These are phyloP conservation scores for Lycophotia porphyrea DNA, from an alignment of 2,888 invertebrate species.

Conservation along the genomic window DNA sequence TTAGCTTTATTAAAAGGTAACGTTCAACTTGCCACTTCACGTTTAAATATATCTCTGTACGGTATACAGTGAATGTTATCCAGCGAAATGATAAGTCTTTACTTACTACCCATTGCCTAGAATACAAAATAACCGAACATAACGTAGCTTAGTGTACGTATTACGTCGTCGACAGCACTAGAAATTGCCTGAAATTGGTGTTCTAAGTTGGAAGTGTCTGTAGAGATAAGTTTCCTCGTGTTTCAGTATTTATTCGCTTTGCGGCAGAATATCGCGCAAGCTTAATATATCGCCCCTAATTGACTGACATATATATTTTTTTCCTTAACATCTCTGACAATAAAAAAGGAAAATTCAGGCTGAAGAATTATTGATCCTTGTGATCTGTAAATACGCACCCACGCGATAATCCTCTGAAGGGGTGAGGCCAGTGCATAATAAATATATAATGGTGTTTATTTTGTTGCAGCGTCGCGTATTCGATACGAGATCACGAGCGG, in stretches of 20 bases:
- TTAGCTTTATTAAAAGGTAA: conserved; percentile 79
- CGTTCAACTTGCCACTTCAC: conserved; percentile 54
- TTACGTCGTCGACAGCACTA: conserved; percentile 46
- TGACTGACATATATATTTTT: conserved; percentile 48
- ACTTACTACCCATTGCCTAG: conserved; percentile 19
- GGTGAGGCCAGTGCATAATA: conserved; percentile 49
- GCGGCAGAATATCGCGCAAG: conserved; percentile 34
- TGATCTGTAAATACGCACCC: conserved; percentile 43
- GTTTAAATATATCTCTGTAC: conserved; percentile 35
- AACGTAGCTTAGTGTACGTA: conserved; percentile 35
- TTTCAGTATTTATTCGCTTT: conserved; percentile 55
- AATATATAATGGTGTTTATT: conserved; percentile 72
- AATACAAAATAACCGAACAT: conserved; percentile 44
- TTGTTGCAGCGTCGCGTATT: conserved; percentile 97
- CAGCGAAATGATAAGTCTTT: conserved; percentile 38
- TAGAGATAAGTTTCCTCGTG: conserved; percentile 52
- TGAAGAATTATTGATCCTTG: conserved; percentile 45
- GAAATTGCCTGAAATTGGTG: conserved; percentile 54
- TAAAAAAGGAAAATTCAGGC: conserved; percentile 33
- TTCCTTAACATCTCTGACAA: conserved; percentile 29
- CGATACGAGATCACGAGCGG: conserved; percentile 99
- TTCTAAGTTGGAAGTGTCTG: conserved; percentile 55
- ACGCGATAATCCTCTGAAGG: conserved; percentile 37
- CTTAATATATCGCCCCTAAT: conserved; percentile 41
- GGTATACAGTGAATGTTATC: conserved; percentile 12